Base-by-base conservation (phyloP, 2,797 vertebrate species). In the Champsocephalus gunnari region DNA sequence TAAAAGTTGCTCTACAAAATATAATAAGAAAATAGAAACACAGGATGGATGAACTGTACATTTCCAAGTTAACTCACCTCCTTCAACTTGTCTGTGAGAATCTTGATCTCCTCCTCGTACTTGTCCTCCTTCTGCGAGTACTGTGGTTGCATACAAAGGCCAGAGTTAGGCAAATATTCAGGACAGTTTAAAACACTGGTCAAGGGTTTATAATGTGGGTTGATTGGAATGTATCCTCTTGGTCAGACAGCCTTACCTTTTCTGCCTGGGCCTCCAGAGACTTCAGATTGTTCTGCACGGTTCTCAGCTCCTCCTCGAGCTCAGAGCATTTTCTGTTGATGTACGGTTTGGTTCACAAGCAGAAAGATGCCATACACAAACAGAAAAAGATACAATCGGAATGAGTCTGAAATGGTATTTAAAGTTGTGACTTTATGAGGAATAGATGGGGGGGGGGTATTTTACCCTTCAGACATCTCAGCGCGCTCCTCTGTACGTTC, bases 211-310 rank as follows among this genome's bases (percentile, higher is more conserved):
- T 5, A 13, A 5, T 4, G 19, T 32, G 12, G 34, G 67, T 44
- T 1, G 17, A 53, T 19, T 21, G 48, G 16, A 1, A 4, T 17
- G 12, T 12, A 10, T 56, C 0, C 7, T 60, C 28, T n/a, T 11
- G 3, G 49, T 60, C 8, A 9, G 60, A 13, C 10, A 1, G 4
- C 34, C 51, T 88, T 95, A 99, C 98, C 97, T 99, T 99, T 94
- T 99, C 98, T 85, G 98, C 98, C 96, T 99, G 98, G 91, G 98
- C 98, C 95, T 99, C 98, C 93, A 99, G 96, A 89, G 98, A 99
- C 96, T 99, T 99, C 95, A 99, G 94, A 95, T 97, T 99, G 96
- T 99, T 99, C 93, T 97, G 98, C 91, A 99, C 98, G 63, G 97
- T 99, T 95, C 99, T 99, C 96, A 99, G 95, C 89, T 99, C 98